phyloP scores from a whole-genome alignment of 1,140 invertebrate species.

The Lordiphosa collinella region DNA sequence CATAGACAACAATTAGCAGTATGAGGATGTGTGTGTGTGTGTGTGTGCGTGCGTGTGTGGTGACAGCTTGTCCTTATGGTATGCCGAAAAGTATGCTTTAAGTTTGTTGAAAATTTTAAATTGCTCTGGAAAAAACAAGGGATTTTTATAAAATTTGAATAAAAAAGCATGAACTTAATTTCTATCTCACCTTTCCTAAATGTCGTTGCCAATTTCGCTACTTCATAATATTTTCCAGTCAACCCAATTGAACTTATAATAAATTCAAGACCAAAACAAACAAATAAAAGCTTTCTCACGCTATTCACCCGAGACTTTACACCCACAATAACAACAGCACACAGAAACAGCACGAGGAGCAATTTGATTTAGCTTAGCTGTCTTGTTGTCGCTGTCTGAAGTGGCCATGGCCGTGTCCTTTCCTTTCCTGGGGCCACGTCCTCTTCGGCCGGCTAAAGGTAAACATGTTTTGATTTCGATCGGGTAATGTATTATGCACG shows the following conservation, averaged over 20 bases:
- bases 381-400: slow-evolving; percentile 12
- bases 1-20: slow-evolving; percentile 1
- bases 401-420: slow-evolving; percentile 8
- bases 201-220: no score
- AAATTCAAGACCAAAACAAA: slow-evolving; percentile 26
- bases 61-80: slow-evolving; percentile 4
- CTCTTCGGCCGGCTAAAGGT: slow-evolving; percentile 23
- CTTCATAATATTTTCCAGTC: background rate
- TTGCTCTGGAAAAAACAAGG: background rate
- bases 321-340: background rate
- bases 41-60: background rate
- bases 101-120: background rate
- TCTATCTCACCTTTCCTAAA: no score
- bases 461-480: slow-evolving; percentile 71
- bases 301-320: slow-evolving; percentile 3
- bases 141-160: slow-evolving; percentile 5
- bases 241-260: slow-evolving; percentile 11
- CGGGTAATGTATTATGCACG: slow-evolving; percentile 58
- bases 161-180: no score
- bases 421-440: background rate
- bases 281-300: slow-evolving; percentile 23
- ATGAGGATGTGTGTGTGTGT: background rate
- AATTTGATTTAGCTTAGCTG: slow-evolving; percentile 13
- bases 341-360: background rate
- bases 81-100: slow-evolving; percentile 10